These are phyloP conservation scores for Siniperca chuatsi DNA, from an alignment of 2,113 vertebrate genomes.

Conservation along the genomic window DNA sequence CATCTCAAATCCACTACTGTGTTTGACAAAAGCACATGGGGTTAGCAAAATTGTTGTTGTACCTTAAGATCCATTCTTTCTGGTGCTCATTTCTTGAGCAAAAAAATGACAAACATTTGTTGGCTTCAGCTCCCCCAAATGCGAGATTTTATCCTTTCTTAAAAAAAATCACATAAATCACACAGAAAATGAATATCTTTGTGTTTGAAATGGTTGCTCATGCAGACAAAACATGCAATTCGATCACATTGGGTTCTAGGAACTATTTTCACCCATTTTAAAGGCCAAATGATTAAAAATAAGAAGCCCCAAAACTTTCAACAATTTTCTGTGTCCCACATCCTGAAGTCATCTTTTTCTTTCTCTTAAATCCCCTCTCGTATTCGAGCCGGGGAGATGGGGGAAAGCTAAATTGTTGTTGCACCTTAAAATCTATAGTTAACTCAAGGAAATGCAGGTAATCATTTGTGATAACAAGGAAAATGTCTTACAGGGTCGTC, in stretches of 20 bases:
- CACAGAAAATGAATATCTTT: not conserved
- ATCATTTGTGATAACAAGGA: constrained; percentile 68
- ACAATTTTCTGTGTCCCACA: not conserved
- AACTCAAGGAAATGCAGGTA: constrained; percentile 55
- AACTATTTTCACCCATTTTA: constrained; percentile 4
- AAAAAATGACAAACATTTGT: not conserved
- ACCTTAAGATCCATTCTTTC: not conserved
- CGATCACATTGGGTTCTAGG: not conserved
- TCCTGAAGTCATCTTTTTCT: not conserved
- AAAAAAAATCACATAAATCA: not conserved
- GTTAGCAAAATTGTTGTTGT: not conserved
- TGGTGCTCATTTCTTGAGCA: not conserved
- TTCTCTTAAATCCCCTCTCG: not conserved
- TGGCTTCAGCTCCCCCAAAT: not conserved
- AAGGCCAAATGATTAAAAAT: not conserved
- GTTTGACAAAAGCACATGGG: no score
- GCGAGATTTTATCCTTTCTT: not conserved
- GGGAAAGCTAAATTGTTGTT: constrained; percentile 10
- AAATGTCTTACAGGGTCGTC: constrained; percentile 25
- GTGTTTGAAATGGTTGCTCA: not conserved
- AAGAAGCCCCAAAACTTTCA: not conserved
- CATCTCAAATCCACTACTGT: not conserved
- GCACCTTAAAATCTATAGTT: constrained; percentile 35
- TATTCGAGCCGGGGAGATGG: not conserved
- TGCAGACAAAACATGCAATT: not conserved